Evolutionary conservation across 2,888 invertebrate genomes (phyloP).

Genomic region (Leucania comma): DNA sequence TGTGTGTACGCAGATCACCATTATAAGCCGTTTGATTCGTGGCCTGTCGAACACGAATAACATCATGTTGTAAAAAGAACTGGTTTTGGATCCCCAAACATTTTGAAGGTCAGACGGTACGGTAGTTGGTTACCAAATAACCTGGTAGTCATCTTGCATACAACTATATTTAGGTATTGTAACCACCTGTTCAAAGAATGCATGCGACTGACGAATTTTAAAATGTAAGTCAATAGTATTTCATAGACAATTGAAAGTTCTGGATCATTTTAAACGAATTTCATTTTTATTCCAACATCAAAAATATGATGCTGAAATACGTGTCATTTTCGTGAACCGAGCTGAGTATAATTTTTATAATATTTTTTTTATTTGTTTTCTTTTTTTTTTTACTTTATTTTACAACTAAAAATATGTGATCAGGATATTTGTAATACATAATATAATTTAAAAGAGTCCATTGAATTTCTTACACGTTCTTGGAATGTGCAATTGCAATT

Average conservation of each 20-base stretch:
- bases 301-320: no score
- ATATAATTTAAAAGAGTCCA: no score
- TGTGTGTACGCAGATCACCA: slow-evolving; percentile 2
- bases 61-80: slow-evolving; percentile 38
- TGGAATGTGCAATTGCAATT: no score
- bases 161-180: neutral
- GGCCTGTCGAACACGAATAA: slow-evolving; percentile 19
- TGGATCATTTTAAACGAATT: neutral
- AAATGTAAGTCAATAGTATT: neutral
- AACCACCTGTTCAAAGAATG: slow-evolving; percentile 7
- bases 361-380: no score
- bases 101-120: slow-evolving; percentile 38
- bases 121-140: slow-evolving; percentile 24
- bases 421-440: no score
- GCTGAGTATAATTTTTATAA: no score
- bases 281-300: neutral
- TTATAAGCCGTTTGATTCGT: slow-evolving; percentile 14
- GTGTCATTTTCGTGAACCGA: no score
- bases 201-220: neutral
- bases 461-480: no score
- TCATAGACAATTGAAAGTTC: neutral
- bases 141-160: neutral
- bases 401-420: no score
- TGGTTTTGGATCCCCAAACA: slow-evolving; percentile 36
- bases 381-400: no score